Evolutionary conservation across 2,113 vertebrate genomes (phyloP).

Genomic region (Rhea pennata): DNA sequence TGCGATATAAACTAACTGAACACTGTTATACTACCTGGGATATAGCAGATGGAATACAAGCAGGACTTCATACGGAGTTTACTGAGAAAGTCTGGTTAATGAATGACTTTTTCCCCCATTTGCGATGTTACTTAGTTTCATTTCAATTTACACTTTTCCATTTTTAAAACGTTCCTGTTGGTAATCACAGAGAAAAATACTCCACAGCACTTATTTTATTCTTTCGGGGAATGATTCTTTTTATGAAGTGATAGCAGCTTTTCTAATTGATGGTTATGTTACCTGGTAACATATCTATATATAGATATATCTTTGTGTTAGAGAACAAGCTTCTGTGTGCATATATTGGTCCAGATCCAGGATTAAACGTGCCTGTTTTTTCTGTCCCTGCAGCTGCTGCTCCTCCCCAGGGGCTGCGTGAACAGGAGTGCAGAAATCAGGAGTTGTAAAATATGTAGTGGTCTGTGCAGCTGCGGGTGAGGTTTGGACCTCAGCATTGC

Average conservation of each 20-base stretch:
- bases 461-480: background rate
- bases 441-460: background rate
- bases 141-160: background rate
- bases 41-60: background rate
- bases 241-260: background rate
- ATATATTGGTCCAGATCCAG: no score
- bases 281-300: background rate
- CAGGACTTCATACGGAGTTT: background rate
- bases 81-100: background rate
- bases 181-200: background rate
- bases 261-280: background rate
- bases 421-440: no score
- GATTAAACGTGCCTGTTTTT: no score
- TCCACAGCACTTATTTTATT: background rate
- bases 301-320: no score
- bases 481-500: background rate
- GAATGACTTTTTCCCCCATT: background rate
- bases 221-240: background rate
- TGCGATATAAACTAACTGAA: background rate
- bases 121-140: background rate
- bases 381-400: no score
- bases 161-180: background rate
- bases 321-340: no score
- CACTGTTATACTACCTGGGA: background rate
- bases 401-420: no score